Evolutionary conservation across 2,797 vertebrate species (phyloP).

Genomic region (Pteropus rufus): DNA sequence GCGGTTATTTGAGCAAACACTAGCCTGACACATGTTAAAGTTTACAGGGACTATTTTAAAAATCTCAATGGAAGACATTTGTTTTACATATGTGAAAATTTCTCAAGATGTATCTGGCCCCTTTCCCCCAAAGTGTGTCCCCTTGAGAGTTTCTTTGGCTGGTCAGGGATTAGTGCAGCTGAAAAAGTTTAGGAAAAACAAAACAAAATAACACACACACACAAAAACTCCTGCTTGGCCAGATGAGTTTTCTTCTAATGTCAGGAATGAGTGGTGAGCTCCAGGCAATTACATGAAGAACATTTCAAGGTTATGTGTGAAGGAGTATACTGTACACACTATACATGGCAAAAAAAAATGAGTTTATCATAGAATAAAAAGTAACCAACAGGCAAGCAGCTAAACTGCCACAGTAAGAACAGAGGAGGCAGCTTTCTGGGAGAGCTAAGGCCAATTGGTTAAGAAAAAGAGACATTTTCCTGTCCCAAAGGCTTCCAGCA

Average conservation of each 20-base stretch:
- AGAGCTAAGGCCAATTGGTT: neutral
- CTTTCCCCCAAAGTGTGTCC: neutral
- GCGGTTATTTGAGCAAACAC: slow-evolving; percentile 29
- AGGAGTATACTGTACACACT: neutral
- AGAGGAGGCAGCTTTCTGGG: neutral
- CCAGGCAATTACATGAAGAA: neutral
- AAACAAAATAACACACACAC: neutral
- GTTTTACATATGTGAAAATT: slow-evolving; percentile 38
- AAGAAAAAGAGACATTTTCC: neutral
- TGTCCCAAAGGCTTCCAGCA: neutral
- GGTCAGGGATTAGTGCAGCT: neutral
- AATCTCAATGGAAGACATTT: slow-evolving; percentile 51
- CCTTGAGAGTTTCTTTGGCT: neutral
- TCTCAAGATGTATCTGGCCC: neutral
- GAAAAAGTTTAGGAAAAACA: neutral
- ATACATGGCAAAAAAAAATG: neutral
- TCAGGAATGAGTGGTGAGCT: neutral
- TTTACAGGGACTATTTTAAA: slow-evolving; percentile 37
- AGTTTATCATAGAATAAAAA: neutral
- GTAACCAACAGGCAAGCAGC: neutral
- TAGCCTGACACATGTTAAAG: neutral
- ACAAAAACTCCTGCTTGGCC: neutral
- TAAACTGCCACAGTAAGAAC: neutral
- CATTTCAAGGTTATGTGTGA: neutral
- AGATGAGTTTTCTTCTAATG: neutral